Percentiles rank a stretch among this genome's conserved stretches.
Evolutionary conservation across 2,113 vertebrate genomes (phyloP).

Genomic region (Petrocephalus microphthalmus): DNA sequence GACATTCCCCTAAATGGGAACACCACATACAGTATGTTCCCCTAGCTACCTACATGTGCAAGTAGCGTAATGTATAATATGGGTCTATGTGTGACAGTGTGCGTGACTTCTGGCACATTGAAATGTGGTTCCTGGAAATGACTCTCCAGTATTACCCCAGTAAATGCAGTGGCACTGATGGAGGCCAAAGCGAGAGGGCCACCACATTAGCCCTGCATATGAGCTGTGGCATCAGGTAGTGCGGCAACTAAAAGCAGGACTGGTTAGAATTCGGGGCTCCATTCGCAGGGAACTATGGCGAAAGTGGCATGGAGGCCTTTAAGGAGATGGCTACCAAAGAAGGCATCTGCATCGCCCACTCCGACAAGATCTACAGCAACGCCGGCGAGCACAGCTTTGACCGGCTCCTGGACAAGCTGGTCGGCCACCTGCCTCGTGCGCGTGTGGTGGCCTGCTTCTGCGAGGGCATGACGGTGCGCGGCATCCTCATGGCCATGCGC

Average conservation of each 20-base stretch:
- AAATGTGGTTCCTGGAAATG: background rate
- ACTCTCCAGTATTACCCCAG: background rate
- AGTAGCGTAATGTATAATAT: background rate
- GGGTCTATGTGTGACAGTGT: background rate
- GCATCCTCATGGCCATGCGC: constrained; percentile 93
- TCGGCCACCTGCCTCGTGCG: constrained; percentile 86
- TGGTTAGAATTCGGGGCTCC: too few species aligned
- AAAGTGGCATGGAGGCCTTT: constrained; percentile 99
- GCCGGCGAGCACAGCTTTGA: constrained; percentile 90
- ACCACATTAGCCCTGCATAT: background rate
- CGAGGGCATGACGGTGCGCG: constrained; percentile 94
- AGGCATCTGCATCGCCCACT: constrained; percentile 95
- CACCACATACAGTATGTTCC: constrained; percentile 28
- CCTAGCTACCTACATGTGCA: constrained; percentile 8
- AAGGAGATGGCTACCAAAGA: constrained; percentile 95
- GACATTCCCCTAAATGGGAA: constrained; percentile 39
- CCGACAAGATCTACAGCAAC: constrained; percentile 98
- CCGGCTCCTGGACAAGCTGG: constrained; percentile 81
- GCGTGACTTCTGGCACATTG: background rate
- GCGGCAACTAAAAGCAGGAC: too few species aligned
- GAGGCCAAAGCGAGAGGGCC: too few species aligned
- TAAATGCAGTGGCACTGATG: background rate
- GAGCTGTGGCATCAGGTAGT: background rate
- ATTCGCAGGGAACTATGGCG: constrained; percentile 86
- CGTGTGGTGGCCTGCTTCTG: constrained; percentile 96